Base-by-base conservation (phyloP, 1,140 invertebrate species). In the Drosophila hydei region DNA sequence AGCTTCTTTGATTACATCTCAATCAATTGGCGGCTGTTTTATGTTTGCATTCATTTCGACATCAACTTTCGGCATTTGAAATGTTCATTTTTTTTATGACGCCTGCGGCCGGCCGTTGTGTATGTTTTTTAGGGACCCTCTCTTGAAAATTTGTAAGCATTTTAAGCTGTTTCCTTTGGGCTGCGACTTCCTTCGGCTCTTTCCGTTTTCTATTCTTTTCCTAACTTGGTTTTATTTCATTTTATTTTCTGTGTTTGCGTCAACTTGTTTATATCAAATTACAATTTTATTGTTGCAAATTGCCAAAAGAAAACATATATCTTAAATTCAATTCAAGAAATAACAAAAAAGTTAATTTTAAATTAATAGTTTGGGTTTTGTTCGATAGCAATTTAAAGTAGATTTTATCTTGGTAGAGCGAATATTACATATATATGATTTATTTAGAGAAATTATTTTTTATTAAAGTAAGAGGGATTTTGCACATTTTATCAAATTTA, bases 1-100 rank as follows among this genome's bases (percentile, higher is more conserved):
- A 64, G 42, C 52, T 64, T 27, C 77, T 88, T 88, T 87, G 81
- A 87, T 87, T 88, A 87, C 81, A 87, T 87, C 81, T 88, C 81
- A 87, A 87, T 87, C 81, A 87, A 87, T 88, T 87, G 81, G 83
- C 81, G 81, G 81, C 83, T 70, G 77, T 81, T 87, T 88, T 87
- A 87, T 87, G 83, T 81, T 81, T 75, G 81, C 75, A 88, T 42
- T 42, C 83, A 87, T 87, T 87, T 75, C 83, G 69, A 88, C 81
- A 81, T 72, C 81, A 81, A 78, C 71, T 87, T 81, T 87, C 74
- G 81, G 74, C 74, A 65, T 70, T 71, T 74, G 40, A 76, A 85
- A 84, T 87, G 81, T 71, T 87, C 77, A 68, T 71, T 80, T 75
- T 80, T 75, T 84, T 87, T 87, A 87, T 72, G 81, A 88, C 52